Percentiles rank a stretch among this genome's conserved stretches.
Conservation (phyloP, 2,797 vertebrate genomes). For the Cyprinodon diabolis region DNA sequence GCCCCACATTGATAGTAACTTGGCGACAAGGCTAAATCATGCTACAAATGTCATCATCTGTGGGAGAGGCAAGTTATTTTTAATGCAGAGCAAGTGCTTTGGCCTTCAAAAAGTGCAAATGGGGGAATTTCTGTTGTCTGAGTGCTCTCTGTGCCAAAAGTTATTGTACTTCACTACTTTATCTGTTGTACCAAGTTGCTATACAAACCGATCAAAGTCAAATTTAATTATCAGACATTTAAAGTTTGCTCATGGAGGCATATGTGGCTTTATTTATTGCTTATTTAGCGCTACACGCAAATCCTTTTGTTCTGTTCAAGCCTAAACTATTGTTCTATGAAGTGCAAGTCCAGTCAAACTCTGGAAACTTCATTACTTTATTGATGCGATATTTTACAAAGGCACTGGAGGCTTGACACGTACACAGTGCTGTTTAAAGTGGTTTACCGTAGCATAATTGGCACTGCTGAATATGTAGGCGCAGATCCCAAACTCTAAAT, state of each 20-base stretch:
- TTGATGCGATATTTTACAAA: conserved; percentile 26
- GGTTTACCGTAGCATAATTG: conserved; percentile 1
- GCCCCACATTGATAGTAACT: conserved; percentile 71
- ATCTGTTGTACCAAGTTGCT: conserved; percentile 5
- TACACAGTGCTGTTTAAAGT: conserved; percentile 9
- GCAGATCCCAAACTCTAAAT: no score
- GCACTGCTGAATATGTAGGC: not conserved
- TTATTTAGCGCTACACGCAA: conserved; percentile 37
- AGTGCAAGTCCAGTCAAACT: conserved; percentile 37
- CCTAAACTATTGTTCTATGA: conserved; percentile 49
- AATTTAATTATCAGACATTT: conserved; percentile 42
- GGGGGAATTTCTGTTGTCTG: conserved; percentile 36
- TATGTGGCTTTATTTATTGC: conserved; percentile 71
- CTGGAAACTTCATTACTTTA: conserved; percentile 31
- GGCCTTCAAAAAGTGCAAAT: conserved; percentile 49
- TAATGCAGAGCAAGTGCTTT: conserved; percentile 56
- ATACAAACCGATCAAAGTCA: conserved; percentile 37
- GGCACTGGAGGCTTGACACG: conserved; percentile 28
- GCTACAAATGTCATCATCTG: conserved; percentile 74
- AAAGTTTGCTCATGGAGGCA: conserved; percentile 24
- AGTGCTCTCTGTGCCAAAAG: conserved; percentile 43
- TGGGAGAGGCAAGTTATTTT: conserved; percentile 69
- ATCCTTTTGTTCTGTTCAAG: conserved; percentile 54
- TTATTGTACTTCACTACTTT: conserved; percentile 25
- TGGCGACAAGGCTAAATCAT: conserved; percentile 78